Evolutionary conservation across 2,113 vertebrate genomes (phyloP).

Genomic region (Conger conger): DNA sequence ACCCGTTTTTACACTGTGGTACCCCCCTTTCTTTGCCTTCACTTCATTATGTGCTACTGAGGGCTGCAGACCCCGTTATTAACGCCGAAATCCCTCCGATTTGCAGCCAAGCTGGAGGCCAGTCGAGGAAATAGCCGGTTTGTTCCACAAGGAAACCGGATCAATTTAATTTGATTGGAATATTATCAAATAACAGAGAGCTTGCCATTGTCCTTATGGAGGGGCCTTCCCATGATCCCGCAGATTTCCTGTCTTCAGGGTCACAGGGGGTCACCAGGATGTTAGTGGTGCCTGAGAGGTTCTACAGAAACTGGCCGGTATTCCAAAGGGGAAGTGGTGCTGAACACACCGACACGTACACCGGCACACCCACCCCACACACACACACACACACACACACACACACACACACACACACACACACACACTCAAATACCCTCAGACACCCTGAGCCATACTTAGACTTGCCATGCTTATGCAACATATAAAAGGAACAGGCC

Average conservation of each 20-base stretch:
- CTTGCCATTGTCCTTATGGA: neutral
- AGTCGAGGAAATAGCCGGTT: neutral
- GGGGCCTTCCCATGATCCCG: neutral
- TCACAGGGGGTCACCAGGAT: neutral
- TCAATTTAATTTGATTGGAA: slow-evolving; percentile 43
- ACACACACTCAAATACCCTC: neutral
- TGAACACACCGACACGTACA: neutral
- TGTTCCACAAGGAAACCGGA: slow-evolving; percentile 3
- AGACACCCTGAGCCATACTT: neutral
- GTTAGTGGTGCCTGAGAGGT: neutral
- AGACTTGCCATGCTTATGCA: neutral
- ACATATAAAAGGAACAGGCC: neutral
- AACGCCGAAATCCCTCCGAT: neutral
- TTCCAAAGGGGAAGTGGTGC: neutral
- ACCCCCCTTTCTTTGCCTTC: too few relatives aligned
- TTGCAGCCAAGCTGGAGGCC: neutral
- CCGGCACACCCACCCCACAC: too few relatives aligned
- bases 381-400: neutral
- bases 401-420: neutral
- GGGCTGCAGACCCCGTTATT: neutral
- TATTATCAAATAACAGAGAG: slow-evolving; percentile 27
- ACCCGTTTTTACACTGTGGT: too few relatives aligned
- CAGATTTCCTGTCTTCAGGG: slow-evolving; percentile 9
- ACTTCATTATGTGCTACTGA: neutral
- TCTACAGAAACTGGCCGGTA: neutral